Base-by-base conservation (phyloP, 2,113 vertebrate species). In the Melanotaenia duboulayi region DNA sequence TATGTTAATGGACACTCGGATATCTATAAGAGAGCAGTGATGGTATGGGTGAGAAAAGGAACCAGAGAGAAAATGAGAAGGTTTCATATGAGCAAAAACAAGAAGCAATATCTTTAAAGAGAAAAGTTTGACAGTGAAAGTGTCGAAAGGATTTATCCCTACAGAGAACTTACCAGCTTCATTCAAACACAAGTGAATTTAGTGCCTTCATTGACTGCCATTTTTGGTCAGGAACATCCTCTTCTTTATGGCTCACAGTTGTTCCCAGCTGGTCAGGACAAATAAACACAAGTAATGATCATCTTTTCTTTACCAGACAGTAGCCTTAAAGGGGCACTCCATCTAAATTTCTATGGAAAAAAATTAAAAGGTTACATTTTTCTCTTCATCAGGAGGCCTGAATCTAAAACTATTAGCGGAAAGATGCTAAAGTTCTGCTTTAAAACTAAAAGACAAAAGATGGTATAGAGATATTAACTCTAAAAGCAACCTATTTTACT, bases 201-300 rank as follows among this genome's bases (percentile, higher is more conserved):
- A 59, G 67, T 14, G 52, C 71, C 78, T 86, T 59, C 20, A 28
- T 66, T 14, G 65, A 64, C 82, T 76, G 81, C 93, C 93, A 92
- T 93, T 32, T 93, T 94, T 93, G 92, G 92, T 87, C 85, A 87
- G 86, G 87, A 87, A 88, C 69, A 77, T 85, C 80, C 25, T 82
- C 76, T 76, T 73, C 68, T 78, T 56, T 24, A 16, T 63, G 76
- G 65, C 46, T 71, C 2, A n/a, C 32, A 42, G 14, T 39, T 52
- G 79, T 68, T 88, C 82, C 79, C 78, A 75, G 83, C 82, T 78
- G 79, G 32, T 67, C 6, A 17, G 35, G 64, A 74, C 85, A 87
- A 84, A 80, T 91, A 89, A 92, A 89, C 88, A 85, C 48, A 28
- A 70, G 64, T 40, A 68, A 78, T 85, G 62, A 69, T 74, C 59